Evolutionary conservation across 2,888 invertebrate species (phyloP).

Genomic region (Gastracanthus pulcherrimus): DNA sequence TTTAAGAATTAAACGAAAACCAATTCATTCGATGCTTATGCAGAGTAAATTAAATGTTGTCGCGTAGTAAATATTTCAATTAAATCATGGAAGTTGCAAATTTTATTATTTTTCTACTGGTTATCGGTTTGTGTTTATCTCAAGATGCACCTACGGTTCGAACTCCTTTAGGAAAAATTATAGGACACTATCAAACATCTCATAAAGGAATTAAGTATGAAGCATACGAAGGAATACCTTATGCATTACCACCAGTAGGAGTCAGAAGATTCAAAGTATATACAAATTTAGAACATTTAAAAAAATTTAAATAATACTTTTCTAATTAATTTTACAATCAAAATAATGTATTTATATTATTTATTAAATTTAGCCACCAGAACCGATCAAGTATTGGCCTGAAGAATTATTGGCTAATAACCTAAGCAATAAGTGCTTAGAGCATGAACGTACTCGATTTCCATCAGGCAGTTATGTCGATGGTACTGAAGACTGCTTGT

Average conservation of each 20-base stretch:
- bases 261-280: constrained; percentile 20
- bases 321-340: neutral
- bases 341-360: neutral
- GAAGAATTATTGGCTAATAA: constrained; percentile 58
- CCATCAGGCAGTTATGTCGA: constrained; percentile 8
- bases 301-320: neutral
- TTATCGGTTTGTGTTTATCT: neutral
- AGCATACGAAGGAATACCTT: constrained; percentile 31
- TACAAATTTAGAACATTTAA: neutral
- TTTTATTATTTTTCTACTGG: neutral
- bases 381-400: constrained; percentile 56
- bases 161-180: constrained; percentile 31
- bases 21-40: neutral
- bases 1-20: neutral
- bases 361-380: constrained; percentile 58
- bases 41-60: neutral
- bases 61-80: neutral
- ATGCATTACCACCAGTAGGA: constrained; percentile 16
- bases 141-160: neutral
- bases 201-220: neutral
- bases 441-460: constrained; percentile 55
- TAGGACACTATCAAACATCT: neutral
- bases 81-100: neutral
- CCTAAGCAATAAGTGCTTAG: constrained; percentile 57
- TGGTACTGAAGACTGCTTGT: constrained; percentile 63